Base-by-base conservation (phyloP, 2,888 invertebrate species). In the Lordiphosa fenestrarum region DNA sequence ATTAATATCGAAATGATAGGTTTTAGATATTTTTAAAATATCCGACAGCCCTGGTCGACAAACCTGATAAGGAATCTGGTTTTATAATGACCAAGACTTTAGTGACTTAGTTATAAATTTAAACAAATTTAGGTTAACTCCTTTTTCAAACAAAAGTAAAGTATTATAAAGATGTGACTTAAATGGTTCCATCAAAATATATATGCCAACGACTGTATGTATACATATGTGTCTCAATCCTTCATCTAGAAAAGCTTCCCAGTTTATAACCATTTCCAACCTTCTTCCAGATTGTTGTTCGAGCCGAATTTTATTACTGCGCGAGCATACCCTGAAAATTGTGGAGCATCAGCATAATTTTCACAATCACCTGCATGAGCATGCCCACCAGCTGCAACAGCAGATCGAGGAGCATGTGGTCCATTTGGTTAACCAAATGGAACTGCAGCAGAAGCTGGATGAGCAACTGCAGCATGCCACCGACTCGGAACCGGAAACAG, bases 251-350 rank as follows among this genome's bases (percentile, higher is more conserved):
- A 15, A 15, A 15, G 47, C 49, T 19, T 35, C 37, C 13, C 35
- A 12, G 9, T 35, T 38, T 1, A 6, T 38, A 21, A n/a, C 12
- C 19, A 9, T 19, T 4, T 40, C n/a, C 6, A 23, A 30, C 13
- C 30, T 3, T 12, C 2, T 15, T 25, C 9, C 49, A 88, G 88
- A 88, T 86, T 88, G 88, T 88, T 88, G 88, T 88, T 88, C 88
- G 53, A 88, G 88, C 87, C 88, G 88, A 73, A 84, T 88, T 64
- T 78, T 88, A 88, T 85, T 88, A 42, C 65, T 88, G 54, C 86
- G 86, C 71, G 81, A 87, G 59, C 86, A 87, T 61, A 86, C 88
- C 19, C 71, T 87, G 40, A 84, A 86, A 56, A 78, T 86, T 53
- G 73, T 65, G 57, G 47, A 61, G 64, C 66, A 66, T 53, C 57